A percentile compares a stretch with the other conserved stretches of the same genome.
Conservation (phyloP, 2,113 vertebrate genomes). For the Arvicanthis niloticus region DNA sequence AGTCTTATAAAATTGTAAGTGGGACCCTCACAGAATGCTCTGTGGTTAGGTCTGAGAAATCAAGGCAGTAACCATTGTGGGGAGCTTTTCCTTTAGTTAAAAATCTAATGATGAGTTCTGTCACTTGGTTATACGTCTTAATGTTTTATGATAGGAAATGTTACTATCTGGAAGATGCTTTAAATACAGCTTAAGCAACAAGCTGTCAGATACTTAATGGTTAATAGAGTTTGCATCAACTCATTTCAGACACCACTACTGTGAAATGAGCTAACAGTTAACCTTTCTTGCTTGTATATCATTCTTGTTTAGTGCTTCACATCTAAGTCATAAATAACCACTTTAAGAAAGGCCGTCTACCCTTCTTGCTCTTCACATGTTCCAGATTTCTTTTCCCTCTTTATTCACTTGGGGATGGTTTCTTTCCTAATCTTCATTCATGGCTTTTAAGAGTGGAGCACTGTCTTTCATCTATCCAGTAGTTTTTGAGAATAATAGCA, state of each 20-base stretch:
- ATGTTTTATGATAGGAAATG: slow-evolving; percentile 39
- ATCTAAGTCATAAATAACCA: background rate
- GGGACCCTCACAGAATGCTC: background rate
- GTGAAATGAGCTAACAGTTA: slow-evolving; percentile 7
- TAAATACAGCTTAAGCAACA: background rate
- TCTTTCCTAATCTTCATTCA: background rate
- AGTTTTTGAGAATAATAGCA: background rate
- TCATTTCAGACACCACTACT: background rate
- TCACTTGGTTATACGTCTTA: background rate
- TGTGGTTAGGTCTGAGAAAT: background rate
- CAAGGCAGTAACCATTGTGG: background rate
- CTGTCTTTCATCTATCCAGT: background rate
- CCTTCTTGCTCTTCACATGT: background rate
- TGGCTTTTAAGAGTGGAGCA: background rate
- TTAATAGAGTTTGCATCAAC: background rate
- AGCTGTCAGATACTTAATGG: background rate
- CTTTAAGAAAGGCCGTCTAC: background rate
- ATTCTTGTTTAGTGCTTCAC: slow-evolving; percentile 32
- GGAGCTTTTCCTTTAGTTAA: background rate
- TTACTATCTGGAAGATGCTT: background rate
- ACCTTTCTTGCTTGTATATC: background rate
- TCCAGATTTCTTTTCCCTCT: slow-evolving; percentile 42
- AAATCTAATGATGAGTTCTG: background rate
- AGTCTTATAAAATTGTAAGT: background rate
- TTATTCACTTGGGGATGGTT: background rate